A percentile compares a stretch with the other conserved stretches of the same genome.
Conservation (phyloP, 2,888 invertebrate genomes). For the Seira sanloemensis region DNA sequence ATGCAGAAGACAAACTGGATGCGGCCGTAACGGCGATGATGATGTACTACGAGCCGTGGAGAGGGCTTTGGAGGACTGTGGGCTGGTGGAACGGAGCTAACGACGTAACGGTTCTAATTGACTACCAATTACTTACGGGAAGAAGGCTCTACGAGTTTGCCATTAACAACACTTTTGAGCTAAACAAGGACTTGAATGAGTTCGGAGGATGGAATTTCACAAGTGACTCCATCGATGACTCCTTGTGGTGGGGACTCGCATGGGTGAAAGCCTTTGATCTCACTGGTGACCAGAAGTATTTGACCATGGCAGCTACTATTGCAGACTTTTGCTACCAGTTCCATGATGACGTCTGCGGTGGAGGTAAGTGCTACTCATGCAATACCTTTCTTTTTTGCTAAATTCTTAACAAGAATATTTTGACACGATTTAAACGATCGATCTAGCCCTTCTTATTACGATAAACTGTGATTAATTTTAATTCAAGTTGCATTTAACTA, state of each 20-base stretch:
- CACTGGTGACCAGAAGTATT: constrained; percentile 34
- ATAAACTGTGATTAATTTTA: too few species aligned
- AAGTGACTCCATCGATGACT: constrained; percentile 46
- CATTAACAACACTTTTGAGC: constrained; percentile 45
- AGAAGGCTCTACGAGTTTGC: constrained; percentile 21
- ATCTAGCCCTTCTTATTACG: too few species aligned
- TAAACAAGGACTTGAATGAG: constrained; percentile 45
- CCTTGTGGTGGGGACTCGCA: constrained; percentile 44
- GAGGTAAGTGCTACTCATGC: too few species aligned
- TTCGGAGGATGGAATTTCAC: constrained; percentile 47
- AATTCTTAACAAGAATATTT: too few species aligned
- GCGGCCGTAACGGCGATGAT: constrained; percentile 51
- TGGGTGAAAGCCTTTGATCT: constrained; percentile 48
- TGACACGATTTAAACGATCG: too few species aligned
- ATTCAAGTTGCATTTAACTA: too few species aligned
- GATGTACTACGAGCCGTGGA: constrained; percentile 52
- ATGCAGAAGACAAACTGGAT: constrained; percentile 39
- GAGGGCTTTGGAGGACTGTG: constrained; percentile 42
- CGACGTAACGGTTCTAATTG: constrained; percentile 33
- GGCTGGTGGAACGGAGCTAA: constrained; percentile 57
- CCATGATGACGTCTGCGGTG: constrained; percentile 47
- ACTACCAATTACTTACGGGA: constrained; percentile 40
- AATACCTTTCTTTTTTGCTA: too few species aligned
- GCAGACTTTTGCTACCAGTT: constrained; percentile 48
- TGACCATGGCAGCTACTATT: constrained; percentile 42